These are phyloP conservation scores for Watsonalla cultraria DNA, from an alignment of 2,888 invertebrate genomes.

Conservation along the genomic window DNA sequence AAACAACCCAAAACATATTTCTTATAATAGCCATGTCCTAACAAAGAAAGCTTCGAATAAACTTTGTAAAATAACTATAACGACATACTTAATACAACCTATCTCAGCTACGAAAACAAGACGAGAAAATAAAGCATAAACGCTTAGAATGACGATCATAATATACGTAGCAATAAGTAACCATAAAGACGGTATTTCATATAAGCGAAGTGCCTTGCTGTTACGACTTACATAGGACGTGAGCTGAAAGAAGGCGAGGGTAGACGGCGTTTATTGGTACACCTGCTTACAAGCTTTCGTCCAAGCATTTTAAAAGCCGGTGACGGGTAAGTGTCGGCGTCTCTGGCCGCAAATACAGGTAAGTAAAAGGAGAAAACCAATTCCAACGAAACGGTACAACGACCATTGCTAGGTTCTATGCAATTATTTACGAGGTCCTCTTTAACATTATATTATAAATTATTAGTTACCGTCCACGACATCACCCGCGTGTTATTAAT, in stretches of 20 bases:
- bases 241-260: constrained; percentile 53
- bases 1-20: too few species aligned
- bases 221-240: constrained; percentile 59
- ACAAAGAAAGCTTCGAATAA: constrained; percentile 10
- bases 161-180: constrained; percentile 59
- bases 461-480: too few species aligned
- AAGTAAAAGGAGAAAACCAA: neutral
- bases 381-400: neutral
- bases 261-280: constrained; percentile 56
- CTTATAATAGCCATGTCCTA: too few species aligned
- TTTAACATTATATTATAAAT: too few species aligned
- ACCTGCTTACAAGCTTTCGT: constrained; percentile 53
- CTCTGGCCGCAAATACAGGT: neutral
- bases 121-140: constrained; percentile 41
- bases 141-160: constrained; percentile 44
- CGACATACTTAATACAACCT: constrained; percentile 40
- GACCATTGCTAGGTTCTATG: neutral
- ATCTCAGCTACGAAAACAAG: constrained; percentile 35
- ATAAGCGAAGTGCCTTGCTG: constrained; percentile 56
- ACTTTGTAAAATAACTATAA: constrained; percentile 39
- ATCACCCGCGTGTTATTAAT: too few species aligned
- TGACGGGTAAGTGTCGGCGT: constrained; percentile 12
- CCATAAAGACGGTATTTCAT: constrained; percentile 65
- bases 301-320: constrained; percentile 34
- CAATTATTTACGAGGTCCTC: too few species aligned